A percentile compares a stretch with the other conserved stretches of the same genome.
Evolutionary conservation across 2,888 invertebrate species (phyloP).

Genomic region (Brenthis daphne): DNA sequence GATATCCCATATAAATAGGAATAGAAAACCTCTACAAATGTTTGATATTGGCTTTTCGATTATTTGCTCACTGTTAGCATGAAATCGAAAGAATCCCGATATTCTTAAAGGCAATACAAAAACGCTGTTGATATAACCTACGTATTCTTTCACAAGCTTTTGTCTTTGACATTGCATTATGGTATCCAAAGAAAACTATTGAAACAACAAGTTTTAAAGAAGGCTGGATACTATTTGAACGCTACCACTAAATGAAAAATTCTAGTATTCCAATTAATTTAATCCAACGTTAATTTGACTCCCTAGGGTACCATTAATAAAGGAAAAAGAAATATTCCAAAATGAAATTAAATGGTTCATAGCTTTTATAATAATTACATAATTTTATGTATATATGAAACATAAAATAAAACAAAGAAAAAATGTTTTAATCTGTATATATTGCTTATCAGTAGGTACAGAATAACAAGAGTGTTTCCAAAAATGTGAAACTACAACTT

Average conservation of each 20-base stretch:
- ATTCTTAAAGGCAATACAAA: constrained; percentile 12
- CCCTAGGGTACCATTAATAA: not conserved
- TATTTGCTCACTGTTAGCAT: constrained; percentile 51
- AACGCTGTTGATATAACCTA: constrained; percentile 14
- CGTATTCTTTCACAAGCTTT: constrained; percentile 37
- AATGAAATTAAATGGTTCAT: not conserved
- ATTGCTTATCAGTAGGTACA: constrained; percentile 78
- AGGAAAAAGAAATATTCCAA: not conserved
- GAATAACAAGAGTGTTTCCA: constrained; percentile 77
- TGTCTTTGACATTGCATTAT: constrained; percentile 14
- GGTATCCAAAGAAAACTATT: not conserved
- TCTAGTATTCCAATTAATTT: not conserved
- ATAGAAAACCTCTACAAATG: too few species aligned
- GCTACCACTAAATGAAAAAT: not conserved
- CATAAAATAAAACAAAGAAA: constrained; percentile 41
- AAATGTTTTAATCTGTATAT: constrained; percentile 73
- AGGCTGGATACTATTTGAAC: not conserved
- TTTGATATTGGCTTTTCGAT: constrained; percentile 32
- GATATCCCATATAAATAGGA: too few species aligned
- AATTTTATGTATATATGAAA: not conserved
- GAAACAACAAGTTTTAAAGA: too few species aligned
- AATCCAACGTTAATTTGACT: not conserved
- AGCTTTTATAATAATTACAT: not conserved
- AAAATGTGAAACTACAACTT: constrained; percentile 69
- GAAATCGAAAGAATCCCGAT: constrained; percentile 53